phyloP scores from a whole-genome alignment of 2,888 invertebrate species.

The Pasiphila rectangulata region DNA sequence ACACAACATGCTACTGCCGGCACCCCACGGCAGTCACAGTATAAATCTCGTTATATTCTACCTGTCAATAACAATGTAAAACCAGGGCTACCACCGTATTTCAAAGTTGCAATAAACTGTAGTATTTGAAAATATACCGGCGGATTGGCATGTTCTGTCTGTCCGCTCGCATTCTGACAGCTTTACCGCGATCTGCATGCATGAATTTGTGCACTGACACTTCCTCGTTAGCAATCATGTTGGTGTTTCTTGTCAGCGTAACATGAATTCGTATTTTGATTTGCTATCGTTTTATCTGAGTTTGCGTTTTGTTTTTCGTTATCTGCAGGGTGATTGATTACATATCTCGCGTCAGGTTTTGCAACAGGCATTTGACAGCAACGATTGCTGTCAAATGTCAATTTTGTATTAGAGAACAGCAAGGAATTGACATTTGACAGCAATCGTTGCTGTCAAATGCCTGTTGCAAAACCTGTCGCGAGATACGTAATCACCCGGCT shows the following conservation, averaged over 20 bases:
- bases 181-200: constrained; percentile 23
- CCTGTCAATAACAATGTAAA: neutral
- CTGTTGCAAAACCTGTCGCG: too few relatives aligned
- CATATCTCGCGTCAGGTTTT: too few relatives aligned
- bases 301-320: neutral
- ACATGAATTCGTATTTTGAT: neutral
- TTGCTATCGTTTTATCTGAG: neutral
- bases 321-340: too few relatives aligned
- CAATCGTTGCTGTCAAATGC: too few relatives aligned
- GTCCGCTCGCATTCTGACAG: neutral
- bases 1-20: too few relatives aligned
- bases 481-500: too few relatives aligned
- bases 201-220: constrained; percentile 8
- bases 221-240: neutral
- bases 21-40: too few relatives aligned
- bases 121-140: neutral
- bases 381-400: too few relatives aligned
- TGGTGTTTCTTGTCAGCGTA: neutral
- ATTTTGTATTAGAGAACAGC: too few relatives aligned
- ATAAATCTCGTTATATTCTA: too few relatives aligned
- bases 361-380: too few relatives aligned
- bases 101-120: constrained; percentile 6
- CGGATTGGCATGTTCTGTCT: constrained; percentile 6
- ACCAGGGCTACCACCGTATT: constrained; percentile 1
- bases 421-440: too few relatives aligned